These are phyloP conservation scores for Octomys mimax DNA, from an alignment of 2,797 vertebrate genomes.

Conservation along the genomic window DNA sequence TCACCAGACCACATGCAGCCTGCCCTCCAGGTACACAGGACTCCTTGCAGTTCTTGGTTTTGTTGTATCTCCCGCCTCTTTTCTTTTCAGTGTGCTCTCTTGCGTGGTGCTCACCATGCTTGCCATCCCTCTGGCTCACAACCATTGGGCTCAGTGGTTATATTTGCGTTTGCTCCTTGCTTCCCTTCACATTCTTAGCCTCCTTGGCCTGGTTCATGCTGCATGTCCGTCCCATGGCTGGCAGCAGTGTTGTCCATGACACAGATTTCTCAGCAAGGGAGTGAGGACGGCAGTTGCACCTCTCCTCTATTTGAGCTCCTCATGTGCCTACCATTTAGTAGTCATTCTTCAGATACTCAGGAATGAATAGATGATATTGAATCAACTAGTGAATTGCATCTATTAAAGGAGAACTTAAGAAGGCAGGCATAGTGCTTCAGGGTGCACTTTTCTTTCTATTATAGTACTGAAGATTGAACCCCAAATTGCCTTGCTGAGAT, in stretches of 20 bases:
- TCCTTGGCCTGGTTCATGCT: background rate
- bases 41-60: background rate
- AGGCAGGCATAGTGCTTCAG: background rate
- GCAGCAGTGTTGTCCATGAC: fast-evolving
- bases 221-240: background rate
- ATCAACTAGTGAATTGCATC: background rate
- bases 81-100: background rate
- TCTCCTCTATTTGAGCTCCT: background rate
- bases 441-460: background rate
- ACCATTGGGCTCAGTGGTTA: background rate
- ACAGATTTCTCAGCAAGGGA: background rate
- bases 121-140: background rate
- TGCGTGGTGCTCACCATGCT: background rate
- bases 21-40: background rate
- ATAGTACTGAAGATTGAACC: background rate
- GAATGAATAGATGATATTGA: background rate
- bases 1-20: too few relatives aligned
- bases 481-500: background rate
- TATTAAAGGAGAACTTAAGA: constrained; percentile 1
- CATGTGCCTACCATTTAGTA: background rate
- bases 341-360: background rate
- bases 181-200: background rate
- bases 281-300: background rate
- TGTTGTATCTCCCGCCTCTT: background rate
- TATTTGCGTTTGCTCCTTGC: background rate